These are phyloP conservation scores for Morinoia aosen DNA, from an alignment of 2,888 invertebrate species.

Conservation along the genomic window DNA sequence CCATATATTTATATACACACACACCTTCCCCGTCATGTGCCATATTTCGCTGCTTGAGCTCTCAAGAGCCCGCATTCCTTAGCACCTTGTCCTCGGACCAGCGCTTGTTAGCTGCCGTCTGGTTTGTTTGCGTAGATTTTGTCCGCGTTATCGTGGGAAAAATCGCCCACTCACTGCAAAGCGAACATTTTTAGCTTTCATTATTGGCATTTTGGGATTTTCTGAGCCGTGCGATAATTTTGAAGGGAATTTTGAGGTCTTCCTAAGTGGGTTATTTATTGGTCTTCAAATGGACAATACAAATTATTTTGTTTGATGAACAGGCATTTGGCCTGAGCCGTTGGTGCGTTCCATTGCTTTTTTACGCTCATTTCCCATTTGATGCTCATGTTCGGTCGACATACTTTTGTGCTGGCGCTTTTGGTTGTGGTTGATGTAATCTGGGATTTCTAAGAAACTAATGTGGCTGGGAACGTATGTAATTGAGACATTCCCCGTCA, in stretches of 20 bases:
- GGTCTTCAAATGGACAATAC: slow-evolving; percentile 2
- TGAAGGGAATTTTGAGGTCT: not conserved
- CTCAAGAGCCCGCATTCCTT: not conserved
- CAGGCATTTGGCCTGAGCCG: not conserved
- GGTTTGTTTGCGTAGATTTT: not conserved
- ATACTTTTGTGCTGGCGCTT: not conserved
- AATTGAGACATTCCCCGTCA: not conserved
- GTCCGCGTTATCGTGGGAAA: slow-evolving; percentile 30
- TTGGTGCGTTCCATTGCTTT: not conserved
- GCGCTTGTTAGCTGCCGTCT: not conserved
- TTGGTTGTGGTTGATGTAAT: not conserved
- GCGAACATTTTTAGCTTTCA: not conserved
- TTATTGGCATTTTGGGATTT: not conserved
- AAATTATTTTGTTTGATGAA: slow-evolving; percentile 1
- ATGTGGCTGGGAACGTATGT: not conserved
- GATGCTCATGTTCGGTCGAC: not conserved
- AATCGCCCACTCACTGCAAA: not conserved
- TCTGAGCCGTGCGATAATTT: not conserved
- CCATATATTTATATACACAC: no score
- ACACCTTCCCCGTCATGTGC: no score
- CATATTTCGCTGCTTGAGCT: not conserved
- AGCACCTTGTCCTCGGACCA: not conserved
- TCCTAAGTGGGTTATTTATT: not conserved
- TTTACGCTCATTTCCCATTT: not conserved
- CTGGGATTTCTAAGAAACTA: not conserved